Evolutionary conservation across 2,888 invertebrate species (phyloP), one percentile per base, ranked within the genome.

Genomic region (Leuctra nigra): DNA sequence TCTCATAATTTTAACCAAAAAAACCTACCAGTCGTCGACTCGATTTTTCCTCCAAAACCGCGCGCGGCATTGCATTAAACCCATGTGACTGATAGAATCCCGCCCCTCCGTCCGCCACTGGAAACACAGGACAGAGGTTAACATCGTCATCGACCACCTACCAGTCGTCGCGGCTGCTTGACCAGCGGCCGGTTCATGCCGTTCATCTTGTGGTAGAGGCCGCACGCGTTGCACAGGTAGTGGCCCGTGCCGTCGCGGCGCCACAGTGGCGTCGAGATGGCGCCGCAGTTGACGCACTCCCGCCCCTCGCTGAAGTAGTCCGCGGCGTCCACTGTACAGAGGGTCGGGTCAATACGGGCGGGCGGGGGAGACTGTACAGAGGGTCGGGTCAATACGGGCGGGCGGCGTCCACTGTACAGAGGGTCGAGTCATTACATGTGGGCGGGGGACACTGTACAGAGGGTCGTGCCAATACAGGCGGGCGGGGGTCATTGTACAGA

Each of bases 211-310:
- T 88, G 87, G 81, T 98, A 98, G 66, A 99, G 89, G 68, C 98
- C 98, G 78, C 99, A 99, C 64, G 98, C 98, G 81, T 99, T 99
- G 84, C 99, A 99, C 68, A 98, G 85, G 78, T 97, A 98, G 79
- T 98, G 96, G 63, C 98, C 98, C 68, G 94, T 95, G 73, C 94
- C 94, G 81, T 99, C 98, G 72, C 99, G 84, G 65, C 98, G 84
- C 99, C 98, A 98, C 66, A 98, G 81, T 62, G 98, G 97, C 65
- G 98, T 99, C 56, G 79, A 79, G 60, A 79, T 79, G n/a, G 84
- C 82, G 47, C 82, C 82, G 67, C 86, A 86, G 70, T 86, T 86
- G 57, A 84, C 84, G 68, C 86, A 86, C 67, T 85, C 84, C 14
- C 86, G 77, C 1, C 82, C 83, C 63, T 83, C 82, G 53, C 63